Evolutionary conservation across 2,888 invertebrate species (phyloP), one percentile per base, ranked within the genome.

Genomic region (Drosophila acutilabella): DNA sequence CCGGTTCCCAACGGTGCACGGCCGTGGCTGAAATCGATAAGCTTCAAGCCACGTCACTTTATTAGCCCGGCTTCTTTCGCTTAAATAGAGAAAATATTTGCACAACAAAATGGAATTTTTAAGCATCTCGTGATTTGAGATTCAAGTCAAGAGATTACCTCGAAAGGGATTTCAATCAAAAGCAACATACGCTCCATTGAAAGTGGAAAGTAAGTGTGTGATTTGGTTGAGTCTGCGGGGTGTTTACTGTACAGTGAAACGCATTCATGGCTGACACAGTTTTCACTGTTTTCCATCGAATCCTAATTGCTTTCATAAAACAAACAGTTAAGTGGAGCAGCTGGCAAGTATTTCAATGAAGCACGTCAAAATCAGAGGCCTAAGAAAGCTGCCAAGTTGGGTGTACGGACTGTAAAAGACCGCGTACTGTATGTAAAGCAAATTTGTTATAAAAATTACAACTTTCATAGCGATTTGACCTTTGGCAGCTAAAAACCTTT

Each of bases 51-150:
- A 64, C 59, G 67, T 62, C 78, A 64, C 42, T 42, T 74, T 58
- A 50, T 45, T 58, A 56, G 60, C 42, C 60, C 30, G 54, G 38
- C 59, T 57, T 58, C 57, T 23, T 6, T 23, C 14, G 14, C 13
- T 20, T 7, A 8, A 13, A 23, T 26, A 20, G 23, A 16, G 23
- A 30, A 6, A 54, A 26, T 75, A 76, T 77, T 77, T 77, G 58
- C 38, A 18, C 30, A 64, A 48, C 42, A 18, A 56, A 76, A 77
- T 77, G 80, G 76, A 75, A 75, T 71, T 64, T 77, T 71, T 66
- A 68, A 71, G 44, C 70, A 51, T 52, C 56, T 54, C 42, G 54
- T 64, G 48, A 44, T 18, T 10, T n/a, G 16, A 23, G 70, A 56
- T 54, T 23, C 38, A 10, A 54, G 54, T 16, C 30, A 18, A 4